Evolutionary conservation across 2,797 vertebrate species (phyloP).

Genomic region (Mionectes olivaceus): DNA sequence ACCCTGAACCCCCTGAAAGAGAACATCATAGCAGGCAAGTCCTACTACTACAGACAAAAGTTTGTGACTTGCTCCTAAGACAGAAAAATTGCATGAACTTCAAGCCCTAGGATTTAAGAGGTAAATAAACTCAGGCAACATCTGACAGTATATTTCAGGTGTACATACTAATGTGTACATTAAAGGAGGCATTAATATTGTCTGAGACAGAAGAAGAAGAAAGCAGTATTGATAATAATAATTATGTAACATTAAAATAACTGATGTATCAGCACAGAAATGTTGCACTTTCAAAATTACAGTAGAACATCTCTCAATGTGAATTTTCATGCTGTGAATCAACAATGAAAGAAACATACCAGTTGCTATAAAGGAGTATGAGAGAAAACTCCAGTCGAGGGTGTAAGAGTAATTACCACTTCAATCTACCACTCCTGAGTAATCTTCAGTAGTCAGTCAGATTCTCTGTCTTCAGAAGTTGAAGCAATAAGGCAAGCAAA

Average conservation of each 20-base stretch:
- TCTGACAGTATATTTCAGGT: background rate
- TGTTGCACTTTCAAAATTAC: background rate
- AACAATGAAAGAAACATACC: background rate
- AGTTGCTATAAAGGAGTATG: background rate
- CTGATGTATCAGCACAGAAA: background rate
- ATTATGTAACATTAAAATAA: conserved; percentile 2
- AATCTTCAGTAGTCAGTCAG: conserved; percentile 6
- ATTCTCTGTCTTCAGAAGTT: background rate
- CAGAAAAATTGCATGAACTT: background rate
- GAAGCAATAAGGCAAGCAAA: conserved; percentile 12
- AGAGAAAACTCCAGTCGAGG: conserved; percentile 1
- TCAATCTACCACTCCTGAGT: background rate
- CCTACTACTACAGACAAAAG: background rate
- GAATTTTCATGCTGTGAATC: conserved; percentile 2
- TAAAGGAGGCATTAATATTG: background rate
- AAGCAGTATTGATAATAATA: background rate
- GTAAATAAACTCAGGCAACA: background rate
- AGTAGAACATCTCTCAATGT: background rate
- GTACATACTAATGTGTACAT: background rate
- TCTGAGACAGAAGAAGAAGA: background rate
- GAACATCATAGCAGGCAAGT: background rate
- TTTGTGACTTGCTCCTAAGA: background rate
- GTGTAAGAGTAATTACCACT: conserved; percentile 21
- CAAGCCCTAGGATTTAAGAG: background rate
- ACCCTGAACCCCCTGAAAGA: background rate